Evolutionary conservation across 2,113 vertebrate genomes (phyloP).

Genomic region (Cyprinodon brontotheroides): DNA sequence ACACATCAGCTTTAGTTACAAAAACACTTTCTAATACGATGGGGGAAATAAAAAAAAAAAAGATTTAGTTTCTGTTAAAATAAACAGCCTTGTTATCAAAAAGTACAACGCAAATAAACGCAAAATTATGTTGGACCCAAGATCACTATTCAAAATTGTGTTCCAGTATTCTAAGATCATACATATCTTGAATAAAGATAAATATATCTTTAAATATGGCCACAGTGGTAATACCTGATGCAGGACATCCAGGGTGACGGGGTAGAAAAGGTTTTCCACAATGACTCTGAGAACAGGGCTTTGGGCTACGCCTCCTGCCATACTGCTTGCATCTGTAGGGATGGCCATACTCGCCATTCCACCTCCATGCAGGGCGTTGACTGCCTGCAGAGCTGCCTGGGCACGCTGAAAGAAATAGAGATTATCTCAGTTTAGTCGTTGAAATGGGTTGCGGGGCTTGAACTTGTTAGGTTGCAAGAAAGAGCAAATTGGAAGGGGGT

Average conservation of each 20-base stretch:
- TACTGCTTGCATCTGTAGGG: conserved; percentile 68
- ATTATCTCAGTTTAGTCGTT: neutral
- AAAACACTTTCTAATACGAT: neutral
- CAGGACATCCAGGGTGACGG: conserved; percentile 95
- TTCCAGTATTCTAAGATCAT: no score
- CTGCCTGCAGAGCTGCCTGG: conserved; percentile 93
- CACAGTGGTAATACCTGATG: conserved; percentile 85
- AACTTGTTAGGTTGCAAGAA: neutral
- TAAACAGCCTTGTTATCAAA: neutral
- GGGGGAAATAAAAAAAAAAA: neutral
- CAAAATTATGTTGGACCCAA: neutral
- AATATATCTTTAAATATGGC: neutral
- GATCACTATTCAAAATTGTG: neutral
- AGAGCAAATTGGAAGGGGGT: neutral
- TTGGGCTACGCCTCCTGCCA: conserved; percentile 80
- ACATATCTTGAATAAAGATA: no score
- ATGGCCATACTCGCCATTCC: conserved; percentile 84
- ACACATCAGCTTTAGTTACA: neutral
- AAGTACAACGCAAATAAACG: no score
- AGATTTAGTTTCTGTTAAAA: neutral
- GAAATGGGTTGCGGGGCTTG: neutral
- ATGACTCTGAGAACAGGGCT: conserved; percentile 96
- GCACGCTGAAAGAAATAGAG: conserved; percentile 81
- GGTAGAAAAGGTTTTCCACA: conserved; percentile 97
- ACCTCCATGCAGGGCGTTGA: conserved; percentile 89